A percentile compares a stretch with the other conserved stretches of the same genome.
Conservation (phyloP, 2,888 invertebrate genomes). For the Cantharis rufa region DNA sequence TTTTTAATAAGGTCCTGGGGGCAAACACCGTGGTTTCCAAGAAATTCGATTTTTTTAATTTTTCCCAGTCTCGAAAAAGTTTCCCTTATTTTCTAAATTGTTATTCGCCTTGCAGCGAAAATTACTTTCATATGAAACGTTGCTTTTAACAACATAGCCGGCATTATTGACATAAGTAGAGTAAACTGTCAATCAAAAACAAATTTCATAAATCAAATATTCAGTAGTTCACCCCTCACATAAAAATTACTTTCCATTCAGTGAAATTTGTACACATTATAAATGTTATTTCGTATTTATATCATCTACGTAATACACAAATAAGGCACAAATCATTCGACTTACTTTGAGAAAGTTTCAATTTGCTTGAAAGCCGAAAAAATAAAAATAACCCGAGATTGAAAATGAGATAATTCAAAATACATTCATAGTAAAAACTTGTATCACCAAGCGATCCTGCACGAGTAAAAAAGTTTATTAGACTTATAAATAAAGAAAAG, state of each 20-base stretch:
- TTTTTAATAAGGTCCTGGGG: no score
- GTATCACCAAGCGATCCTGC: background rate
- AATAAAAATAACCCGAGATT: conserved; percentile 3
- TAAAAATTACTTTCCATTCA: background rate
- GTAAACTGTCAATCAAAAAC: background rate
- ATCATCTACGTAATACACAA: background rate
- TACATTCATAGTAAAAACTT: background rate
- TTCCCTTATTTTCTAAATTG: background rate
- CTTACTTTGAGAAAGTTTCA: background rate
- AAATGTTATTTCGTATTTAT: conserved; percentile 1
- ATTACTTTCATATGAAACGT: background rate
- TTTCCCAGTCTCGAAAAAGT: background rate
- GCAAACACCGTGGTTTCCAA: no score
- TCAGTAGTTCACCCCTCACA: background rate
- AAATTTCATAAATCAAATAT: conserved; percentile 1
- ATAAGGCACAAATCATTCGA: background rate
- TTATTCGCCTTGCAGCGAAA: background rate
- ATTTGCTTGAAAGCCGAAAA: conserved; percentile 1
- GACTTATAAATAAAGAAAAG: background rate
- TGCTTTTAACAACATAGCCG: background rate
- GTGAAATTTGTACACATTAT: background rate
- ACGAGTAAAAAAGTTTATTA: background rate
- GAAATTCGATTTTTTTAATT: no score
- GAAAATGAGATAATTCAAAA: conserved; percentile 4
- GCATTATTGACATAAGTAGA: background rate